Evolutionary conservation across 2,797 vertebrate genomes (phyloP), one percentile per base, ranked within the genome.

Genomic region (Falco naumanni): DNA sequence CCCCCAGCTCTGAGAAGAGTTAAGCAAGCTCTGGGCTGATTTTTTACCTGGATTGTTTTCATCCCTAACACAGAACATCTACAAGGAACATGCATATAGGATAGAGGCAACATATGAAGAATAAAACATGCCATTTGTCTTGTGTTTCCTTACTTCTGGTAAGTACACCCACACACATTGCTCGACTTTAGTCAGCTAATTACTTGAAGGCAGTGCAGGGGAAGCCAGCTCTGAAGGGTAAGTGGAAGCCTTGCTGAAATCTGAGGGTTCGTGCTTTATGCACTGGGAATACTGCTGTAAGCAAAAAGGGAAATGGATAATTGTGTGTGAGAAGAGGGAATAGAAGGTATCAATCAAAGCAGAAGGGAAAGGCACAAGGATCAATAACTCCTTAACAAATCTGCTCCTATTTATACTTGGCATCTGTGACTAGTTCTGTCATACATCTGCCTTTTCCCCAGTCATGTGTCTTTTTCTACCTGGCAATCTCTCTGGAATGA

Each of bases 341-440:
- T 16, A 60, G 50, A 79, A 93, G 31, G 54, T 71, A 94, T 87
- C 83, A 69, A 66, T 72, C 80, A 94, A 76, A 90, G 47, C 19
- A 76, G 54, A 63, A 84, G 43, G 22, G 60, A 93, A 91, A 94
- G 24, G 70, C 43, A 34, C n/a, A 77, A 77, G 79, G 66, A 92
- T 82, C 90, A 90, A 69, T 92, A 96, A 68, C 43, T 69, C 29
- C 70, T 89, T 84, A 87, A 87, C 33, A 87, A 80, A 87, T 79
- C 77, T 69, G 17, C 53, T 70, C 59, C 28, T 89, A 59, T 87
- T 95, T 76, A 74, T 56, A 59, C 5, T 39, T 84, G 79, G 65
- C 70, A 79, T 88, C 76, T 96, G 34, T 69, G 43, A 72, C 71
- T 82, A 54, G 16, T 69, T 76, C 39, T 77, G 53, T 66, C 68